Conservation (phyloP, 2,797 vertebrate species). For the Eurystomus glaucurus region DNA sequence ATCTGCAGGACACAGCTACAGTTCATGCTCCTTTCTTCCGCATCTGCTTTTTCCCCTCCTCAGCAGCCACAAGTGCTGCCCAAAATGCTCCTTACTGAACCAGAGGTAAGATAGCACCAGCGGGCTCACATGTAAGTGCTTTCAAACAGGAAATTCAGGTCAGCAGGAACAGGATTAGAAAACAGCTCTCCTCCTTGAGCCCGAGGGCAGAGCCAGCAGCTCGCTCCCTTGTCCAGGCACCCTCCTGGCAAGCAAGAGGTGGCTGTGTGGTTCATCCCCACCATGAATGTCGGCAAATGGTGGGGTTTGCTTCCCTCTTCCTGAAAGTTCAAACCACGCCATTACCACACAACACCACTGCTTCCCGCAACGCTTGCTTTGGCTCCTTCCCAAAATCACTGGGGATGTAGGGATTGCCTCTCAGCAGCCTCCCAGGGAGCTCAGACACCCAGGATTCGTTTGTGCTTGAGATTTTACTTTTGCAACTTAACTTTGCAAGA, state of each 20-base stretch:
- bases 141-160: neutral
- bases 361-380: neutral
- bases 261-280: accelerated
- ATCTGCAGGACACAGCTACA: neutral
- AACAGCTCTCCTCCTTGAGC: neutral
- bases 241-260: neutral
- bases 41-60: neutral
- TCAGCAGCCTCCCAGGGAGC: neutral
- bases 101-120: neutral
- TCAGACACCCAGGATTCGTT: neutral
- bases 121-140: accelerated
- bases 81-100: neutral
- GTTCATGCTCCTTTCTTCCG: neutral
- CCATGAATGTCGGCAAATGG: neutral
- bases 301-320: accelerated
- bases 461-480: neutral
- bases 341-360: accelerated
- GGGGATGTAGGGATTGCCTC: neutral
- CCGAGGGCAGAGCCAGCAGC: neutral
- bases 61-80: neutral
- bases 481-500: neutral
- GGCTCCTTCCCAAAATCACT: neutral
- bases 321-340: neutral
- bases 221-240: neutral
- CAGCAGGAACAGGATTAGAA: neutral